A percentile compares a stretch with the other conserved stretches of the same genome.
Evolutionary conservation across 2,797 vertebrate genomes (phyloP).

Genomic region (Enteromius fasciolatus): DNA sequence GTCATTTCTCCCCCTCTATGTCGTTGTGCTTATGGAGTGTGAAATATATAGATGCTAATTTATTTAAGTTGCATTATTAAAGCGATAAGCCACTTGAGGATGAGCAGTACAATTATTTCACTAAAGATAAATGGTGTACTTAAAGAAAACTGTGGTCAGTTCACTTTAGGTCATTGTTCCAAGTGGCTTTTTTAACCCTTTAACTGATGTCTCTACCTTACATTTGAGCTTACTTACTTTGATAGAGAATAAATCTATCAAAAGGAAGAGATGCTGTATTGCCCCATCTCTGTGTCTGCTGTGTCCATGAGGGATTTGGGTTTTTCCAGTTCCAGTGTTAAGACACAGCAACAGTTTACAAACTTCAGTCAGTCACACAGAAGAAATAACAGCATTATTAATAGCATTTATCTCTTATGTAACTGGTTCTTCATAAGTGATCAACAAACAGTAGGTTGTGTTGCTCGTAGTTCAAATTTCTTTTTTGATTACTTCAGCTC

Average conservation of each 20-base stretch:
- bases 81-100: constrained; percentile 10
- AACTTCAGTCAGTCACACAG: too few relatives aligned
- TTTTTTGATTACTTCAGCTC: not conserved
- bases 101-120: constrained; percentile 4
- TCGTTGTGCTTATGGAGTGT: constrained; percentile 18
- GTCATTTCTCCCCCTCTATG: constrained; percentile 16
- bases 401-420: not conserved
- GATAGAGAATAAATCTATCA: too few relatives aligned
- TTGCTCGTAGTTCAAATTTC: not conserved
- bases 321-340: too few relatives aligned
- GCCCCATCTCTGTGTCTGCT: too few relatives aligned
- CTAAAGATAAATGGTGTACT: constrained; percentile 1
- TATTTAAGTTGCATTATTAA: constrained; percentile 33
- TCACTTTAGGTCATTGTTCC: not conserved
- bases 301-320: too few relatives aligned
- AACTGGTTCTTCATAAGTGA: not conserved
- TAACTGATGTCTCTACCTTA: too few relatives aligned
- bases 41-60: constrained; percentile 30
- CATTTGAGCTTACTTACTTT: too few relatives aligned
- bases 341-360: too few relatives aligned
- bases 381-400: too few relatives aligned
- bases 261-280: too few relatives aligned
- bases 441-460: not conserved
- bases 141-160: not conserved
- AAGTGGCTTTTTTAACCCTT: not conserved